A percentile compares a stretch with the other conserved stretches of the same genome.
Evolutionary conservation across 2,888 invertebrate species (phyloP).

Genomic region (Rhagium mordax): DNA sequence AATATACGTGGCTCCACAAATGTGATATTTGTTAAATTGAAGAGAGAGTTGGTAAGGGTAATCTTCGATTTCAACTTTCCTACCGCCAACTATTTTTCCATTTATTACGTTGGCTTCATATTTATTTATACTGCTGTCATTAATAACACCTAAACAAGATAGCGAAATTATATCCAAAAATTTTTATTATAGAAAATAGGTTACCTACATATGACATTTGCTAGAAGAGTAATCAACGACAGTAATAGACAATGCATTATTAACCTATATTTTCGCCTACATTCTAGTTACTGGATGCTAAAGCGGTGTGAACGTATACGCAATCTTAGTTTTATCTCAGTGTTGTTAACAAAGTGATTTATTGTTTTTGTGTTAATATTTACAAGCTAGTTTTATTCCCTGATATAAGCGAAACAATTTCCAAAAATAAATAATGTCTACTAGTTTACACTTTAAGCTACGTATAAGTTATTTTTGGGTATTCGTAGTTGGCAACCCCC

Average conservation of each 20-base stretch:
- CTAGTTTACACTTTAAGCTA: no score
- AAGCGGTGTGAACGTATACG: neutral
- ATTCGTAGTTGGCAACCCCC: no score
- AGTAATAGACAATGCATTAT: neutral
- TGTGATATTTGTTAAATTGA: neutral
- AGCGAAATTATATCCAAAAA: neutral
- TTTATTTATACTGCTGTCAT: neutral
- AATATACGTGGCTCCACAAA: slow-evolving; percentile 21
- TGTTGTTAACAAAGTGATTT: slow-evolving; percentile 11
- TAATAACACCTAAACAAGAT: neutral
- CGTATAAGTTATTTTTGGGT: no score
- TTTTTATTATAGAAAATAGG: neutral
- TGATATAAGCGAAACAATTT: neutral
- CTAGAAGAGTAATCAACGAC: neutral
- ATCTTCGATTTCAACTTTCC: slow-evolving; percentile 16
- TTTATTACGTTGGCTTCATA: neutral
- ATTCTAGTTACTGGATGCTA: neutral
- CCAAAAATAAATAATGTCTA: no score
- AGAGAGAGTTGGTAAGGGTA: slow-evolving; percentile 29
- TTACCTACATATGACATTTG: neutral
- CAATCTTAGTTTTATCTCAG: neutral
- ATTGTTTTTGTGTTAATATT: neutral
- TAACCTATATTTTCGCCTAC: neutral
- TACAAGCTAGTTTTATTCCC: neutral
- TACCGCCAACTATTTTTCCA: slow-evolving; percentile 26